Percentiles rank a stretch among this genome's conserved stretches.
Conservation (phyloP, 2,888 invertebrate genomes). For the Exocentrus adspersus region DNA sequence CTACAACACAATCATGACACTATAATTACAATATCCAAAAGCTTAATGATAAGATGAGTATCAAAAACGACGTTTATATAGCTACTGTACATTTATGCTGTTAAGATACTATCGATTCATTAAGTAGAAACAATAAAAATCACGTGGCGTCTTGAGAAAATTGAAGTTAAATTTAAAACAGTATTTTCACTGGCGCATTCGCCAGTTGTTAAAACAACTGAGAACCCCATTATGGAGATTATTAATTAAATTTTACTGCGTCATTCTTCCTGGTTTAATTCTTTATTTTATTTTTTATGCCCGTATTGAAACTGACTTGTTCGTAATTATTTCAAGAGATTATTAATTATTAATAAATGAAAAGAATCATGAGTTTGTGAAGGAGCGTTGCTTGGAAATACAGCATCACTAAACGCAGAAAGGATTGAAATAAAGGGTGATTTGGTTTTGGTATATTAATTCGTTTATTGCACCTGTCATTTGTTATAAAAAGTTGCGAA, state of each 20-base stretch:
- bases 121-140: not conserved
- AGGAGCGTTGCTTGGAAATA: too few species aligned
- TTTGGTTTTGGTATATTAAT: conserved; percentile 19
- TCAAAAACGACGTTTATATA: not conserved
- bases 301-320: too few species aligned
- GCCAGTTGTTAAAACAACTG: not conserved
- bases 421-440: too few species aligned
- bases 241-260: too few species aligned
- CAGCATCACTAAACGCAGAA: too few species aligned
- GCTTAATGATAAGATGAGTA: not conserved
- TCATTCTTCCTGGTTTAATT: too few species aligned
- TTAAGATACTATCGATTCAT: not conserved
- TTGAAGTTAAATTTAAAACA: not conserved
- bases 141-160: not conserved
- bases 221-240: not conserved
- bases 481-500: conserved; percentile 41
- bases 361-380: too few species aligned
- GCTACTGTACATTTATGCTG: not conserved
- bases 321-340: too few species aligned
- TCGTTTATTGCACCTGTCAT: conserved; percentile 43
- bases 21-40: not conserved
- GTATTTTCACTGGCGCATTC: conserved; percentile 1
- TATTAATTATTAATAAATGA: too few species aligned
- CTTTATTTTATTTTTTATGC: too few species aligned
- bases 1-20: too few species aligned